Base-by-base conservation (phyloP, 1,140 invertebrate species). In the Drosophila lowei region DNA sequence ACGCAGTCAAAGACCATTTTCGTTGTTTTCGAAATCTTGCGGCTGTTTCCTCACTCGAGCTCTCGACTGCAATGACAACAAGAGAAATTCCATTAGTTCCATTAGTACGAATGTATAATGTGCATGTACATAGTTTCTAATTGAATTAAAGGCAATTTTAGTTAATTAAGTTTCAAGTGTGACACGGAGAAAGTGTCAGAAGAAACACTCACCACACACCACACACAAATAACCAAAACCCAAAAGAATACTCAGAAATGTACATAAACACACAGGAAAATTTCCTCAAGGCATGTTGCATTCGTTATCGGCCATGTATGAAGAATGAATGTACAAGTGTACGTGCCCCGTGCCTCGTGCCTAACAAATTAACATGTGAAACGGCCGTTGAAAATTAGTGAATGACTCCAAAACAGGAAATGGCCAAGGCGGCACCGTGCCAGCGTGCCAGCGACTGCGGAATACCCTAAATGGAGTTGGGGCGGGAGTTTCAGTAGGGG, bases 1-100 rank as follows among this genome's bases (percentile, higher is more conserved):
- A 92, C 93, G 79, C 93, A 94, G 71, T 93, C 92, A 62, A 91
- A 92, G 34, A 92, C 91, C 92, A 93, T 93, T 85, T 89, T 91
- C 76, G 71, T 64, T 75, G 80, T 77, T 85, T 90, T 86, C 59
- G 83, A 88, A 86, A 86, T 86, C 64, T 88, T 86, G 83, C 25
- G 75, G 83, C 83, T 89, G 83, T 81, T 75, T 54, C 48, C 49
- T 63, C 42, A 21, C 65, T 42, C 64, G 49, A 44, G 54, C 55
- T 47, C 53, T 55, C 42, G 58, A 63, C 83, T 86, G 83, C 47
- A 86, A 85, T 60, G 66, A 55, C 54, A 42, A 46, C 52, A 28
- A 71, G 52, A 49, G 43, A 75, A 64, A 74, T 56, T 34, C 47
- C 47, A 25, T 38, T 38, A n/a, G 43, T 60, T n/a, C n/a, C n/a